Evolutionary conservation across 1,140 invertebrate species (phyloP).

Genomic region (honey bee (Apis mellifera)): DNA sequence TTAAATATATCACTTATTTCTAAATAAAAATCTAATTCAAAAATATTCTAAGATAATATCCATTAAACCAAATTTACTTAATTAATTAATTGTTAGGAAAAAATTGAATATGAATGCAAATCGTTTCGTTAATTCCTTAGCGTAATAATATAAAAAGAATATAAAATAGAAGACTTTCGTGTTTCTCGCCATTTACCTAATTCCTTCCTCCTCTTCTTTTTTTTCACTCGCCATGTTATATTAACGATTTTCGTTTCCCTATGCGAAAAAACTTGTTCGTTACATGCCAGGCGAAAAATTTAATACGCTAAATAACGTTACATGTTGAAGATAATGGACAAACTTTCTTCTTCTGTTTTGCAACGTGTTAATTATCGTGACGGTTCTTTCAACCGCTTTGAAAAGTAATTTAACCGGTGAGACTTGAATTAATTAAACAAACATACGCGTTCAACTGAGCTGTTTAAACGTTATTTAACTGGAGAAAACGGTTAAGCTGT

Average conservation of each 20-base stretch:
- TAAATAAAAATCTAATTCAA: too few relatives aligned
- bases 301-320: background rate
- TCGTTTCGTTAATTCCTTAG: background rate
- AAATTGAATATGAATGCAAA: background rate
- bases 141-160: background rate
- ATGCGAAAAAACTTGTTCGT: background rate
- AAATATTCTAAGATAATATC: too few relatives aligned
- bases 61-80: too few relatives aligned
- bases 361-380: slow-evolving; percentile 24
- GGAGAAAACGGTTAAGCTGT: background rate
- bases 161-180: background rate
- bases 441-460: background rate
- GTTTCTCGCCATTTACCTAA: background rate
- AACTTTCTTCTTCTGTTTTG: slow-evolving; percentile 1
- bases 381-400: background rate
- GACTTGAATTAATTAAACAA: slow-evolving; percentile 19
- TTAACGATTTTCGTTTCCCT: background rate
- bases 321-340: slow-evolving; percentile 1
- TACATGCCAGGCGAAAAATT: slow-evolving; percentile 7
- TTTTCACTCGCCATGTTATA: background rate
- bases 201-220: too few relatives aligned
- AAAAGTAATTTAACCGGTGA: slow-evolving; percentile 20
- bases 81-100: too few relatives aligned
- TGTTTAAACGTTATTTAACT: slow-evolving; percentile 3
- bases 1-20: too few relatives aligned